Base-by-base conservation (phyloP, 2,797 vertebrate species). In the Pseudomugil tenellus region DNA sequence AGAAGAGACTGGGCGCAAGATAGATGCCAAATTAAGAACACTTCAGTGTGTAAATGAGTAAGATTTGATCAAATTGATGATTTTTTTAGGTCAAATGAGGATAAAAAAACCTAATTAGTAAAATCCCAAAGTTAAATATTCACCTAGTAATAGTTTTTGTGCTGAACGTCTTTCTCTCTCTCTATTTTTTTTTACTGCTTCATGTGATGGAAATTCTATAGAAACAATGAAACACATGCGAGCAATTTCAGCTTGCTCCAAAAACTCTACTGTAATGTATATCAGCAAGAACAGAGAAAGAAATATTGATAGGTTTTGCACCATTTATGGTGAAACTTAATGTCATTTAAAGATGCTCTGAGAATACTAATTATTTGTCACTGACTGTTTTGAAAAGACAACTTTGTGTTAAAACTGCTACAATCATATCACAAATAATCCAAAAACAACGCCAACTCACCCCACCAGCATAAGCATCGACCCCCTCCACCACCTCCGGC, bases 401-500 rank as follows among this genome's bases (percentile, higher is more conserved):
- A 7, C 19, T n/a, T 4, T 23, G 19, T 48, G n/a, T 13, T 25
- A 12, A 3, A 23, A 23, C 21, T 13, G 46, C n/a, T 4, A 28
- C 12, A 52, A 16, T 26, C 49, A 52, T 26, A n/a, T 28, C 37
- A 43, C 10, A 26, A 3, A n/a, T 48, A 52, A 49, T 32, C 58
- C 28, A 41, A 26, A 48, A 48, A 52, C 48, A 49, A n/a, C 67
- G 62, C 58, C 10, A 28, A 86, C 86, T 86, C 77, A 90, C 87
- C 79, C 0, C 34, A 58, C 1, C 71, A 54, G 79, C 67, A 55
- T 76, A 52, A 48, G 37, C 25, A 46, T 60, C 60, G 17, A 71
- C 28, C 46, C 19, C 55, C 60, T 83, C 87, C 69, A 86, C 80
- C 29, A 84, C 51, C 32, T 85, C 81, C 6, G 76, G 77, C 37